Percentiles rank a stretch among this genome's conserved stretches.
These are phyloP conservation scores for Junco hyemalis DNA, from an alignment of 2,113 vertebrate genomes.

Conservation along the genomic window DNA sequence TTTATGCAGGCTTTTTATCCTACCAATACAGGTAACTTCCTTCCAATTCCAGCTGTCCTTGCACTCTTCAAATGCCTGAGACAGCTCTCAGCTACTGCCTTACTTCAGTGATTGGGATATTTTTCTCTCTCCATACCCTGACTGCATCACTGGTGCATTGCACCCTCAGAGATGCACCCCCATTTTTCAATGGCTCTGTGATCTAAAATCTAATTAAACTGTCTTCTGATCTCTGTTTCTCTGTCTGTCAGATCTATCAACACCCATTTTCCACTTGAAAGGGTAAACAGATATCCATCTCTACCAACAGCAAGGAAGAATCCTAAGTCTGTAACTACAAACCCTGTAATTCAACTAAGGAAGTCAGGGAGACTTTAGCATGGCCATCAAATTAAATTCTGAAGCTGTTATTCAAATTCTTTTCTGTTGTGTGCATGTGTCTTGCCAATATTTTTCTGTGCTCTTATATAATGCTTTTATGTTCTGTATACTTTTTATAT, in stretches of 20 bases:
- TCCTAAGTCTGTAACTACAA: background rate
- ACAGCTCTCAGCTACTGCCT: background rate
- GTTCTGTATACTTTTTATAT: background rate
- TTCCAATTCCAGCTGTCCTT: background rate
- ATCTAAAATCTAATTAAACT: conserved; percentile 9
- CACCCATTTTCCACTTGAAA: conserved; percentile 32
- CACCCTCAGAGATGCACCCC: background rate
- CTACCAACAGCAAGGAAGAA: background rate
- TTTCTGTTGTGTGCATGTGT: background rate
- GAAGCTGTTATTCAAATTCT: background rate
- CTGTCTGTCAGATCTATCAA: background rate
- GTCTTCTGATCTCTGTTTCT: conserved; percentile 16
- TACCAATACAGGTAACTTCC: background rate
- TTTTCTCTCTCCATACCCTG: background rate
- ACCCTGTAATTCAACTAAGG: background rate
- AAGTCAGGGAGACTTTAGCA: background rate
- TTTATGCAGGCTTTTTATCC: background rate
- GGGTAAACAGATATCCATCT: background rate
- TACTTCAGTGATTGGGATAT: background rate
- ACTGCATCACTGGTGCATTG: background rate
- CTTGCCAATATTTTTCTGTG: background rate
- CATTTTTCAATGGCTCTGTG: background rate
- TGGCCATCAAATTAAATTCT: background rate
- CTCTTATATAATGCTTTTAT: background rate
- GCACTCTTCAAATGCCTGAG: background rate